Conservation (phyloP, 2,888 invertebrate species). For the Sylvicola cinctus region DNA sequence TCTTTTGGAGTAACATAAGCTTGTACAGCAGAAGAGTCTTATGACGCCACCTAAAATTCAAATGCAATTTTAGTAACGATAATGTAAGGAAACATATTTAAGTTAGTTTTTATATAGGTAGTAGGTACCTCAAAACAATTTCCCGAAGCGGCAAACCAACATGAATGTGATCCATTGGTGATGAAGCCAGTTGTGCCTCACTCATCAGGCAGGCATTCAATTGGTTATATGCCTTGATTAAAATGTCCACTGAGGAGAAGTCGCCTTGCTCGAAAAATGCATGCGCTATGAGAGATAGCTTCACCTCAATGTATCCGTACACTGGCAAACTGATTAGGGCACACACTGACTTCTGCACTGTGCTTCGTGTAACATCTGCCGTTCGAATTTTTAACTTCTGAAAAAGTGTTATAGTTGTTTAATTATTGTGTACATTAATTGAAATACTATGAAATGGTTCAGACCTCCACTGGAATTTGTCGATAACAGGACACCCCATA, state of each 20-base stretch:
- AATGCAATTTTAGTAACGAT: neutral
- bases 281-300: slow-evolving; percentile 87
- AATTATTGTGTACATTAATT: slow-evolving; percentile 5
- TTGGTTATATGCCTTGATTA: slow-evolving; percentile 84
- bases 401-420: slow-evolving; percentile 11
- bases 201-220: slow-evolving; percentile 51
- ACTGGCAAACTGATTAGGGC: slow-evolving; percentile 77
- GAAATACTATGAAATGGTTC: neutral
- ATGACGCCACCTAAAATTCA: slow-evolving; percentile 48
- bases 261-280: slow-evolving; percentile 94
- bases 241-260: slow-evolving; percentile 66
- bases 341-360: slow-evolving; percentile 96
- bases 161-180: slow-evolving; percentile 26
- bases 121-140: slow-evolving; percentile 9
- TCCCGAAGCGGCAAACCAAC: slow-evolving; percentile 23
- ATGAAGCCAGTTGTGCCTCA: slow-evolving; percentile 34
- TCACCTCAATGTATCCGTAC: slow-evolving; percentile 87
- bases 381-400: slow-evolving; percentile 82
- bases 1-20: slow-evolving; percentile 67
- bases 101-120: neutral
- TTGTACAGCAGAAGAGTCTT: slow-evolving; percentile 86
- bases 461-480: slow-evolving; percentile 86
- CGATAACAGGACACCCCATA: slow-evolving; percentile 96
- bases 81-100: slow-evolving; percentile 2
- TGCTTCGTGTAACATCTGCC: slow-evolving; percentile 89